phyloP scores from a whole-genome alignment of 2,797 vertebrate genomes.

The Protosalanx chinensis region DNA sequence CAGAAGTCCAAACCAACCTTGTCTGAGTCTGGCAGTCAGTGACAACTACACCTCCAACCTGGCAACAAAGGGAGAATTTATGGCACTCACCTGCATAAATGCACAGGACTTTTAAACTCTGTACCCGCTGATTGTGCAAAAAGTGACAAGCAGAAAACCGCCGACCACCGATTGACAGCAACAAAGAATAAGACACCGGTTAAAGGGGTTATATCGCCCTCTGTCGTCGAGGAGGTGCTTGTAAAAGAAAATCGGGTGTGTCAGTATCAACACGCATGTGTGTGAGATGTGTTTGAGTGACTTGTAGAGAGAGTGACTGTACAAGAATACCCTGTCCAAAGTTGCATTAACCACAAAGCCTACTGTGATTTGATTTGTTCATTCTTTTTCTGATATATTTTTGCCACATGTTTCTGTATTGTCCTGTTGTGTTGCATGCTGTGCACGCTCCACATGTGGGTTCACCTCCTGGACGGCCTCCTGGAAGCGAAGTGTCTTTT shows the following conservation, averaged over 20 bases:
- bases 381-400: background rate
- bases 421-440: background rate
- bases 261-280: background rate
- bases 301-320: too few relatives aligned
- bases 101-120: constrained; percentile 33
- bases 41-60: constrained; percentile 10
- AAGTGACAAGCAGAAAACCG: background rate
- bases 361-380: background rate
- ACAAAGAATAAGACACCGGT: background rate
- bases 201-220: constrained; percentile 19
- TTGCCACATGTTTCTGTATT: background rate
- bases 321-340: too few relatives aligned
- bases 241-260: background rate
- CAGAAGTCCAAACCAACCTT: constrained; percentile 19
- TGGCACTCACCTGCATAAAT: constrained; percentile 63
- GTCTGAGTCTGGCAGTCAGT: background rate
- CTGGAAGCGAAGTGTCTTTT: constrained; percentile 11
- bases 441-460: background rate
- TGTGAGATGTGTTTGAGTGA: background rate
- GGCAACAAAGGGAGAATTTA: constrained; percentile 7
- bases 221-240: constrained; percentile 42
- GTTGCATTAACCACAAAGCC: too few relatives aligned
- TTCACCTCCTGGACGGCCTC: background rate
- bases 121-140: background rate
- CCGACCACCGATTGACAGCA: background rate